Evolutionary conservation across 2,797 vertebrate species (phyloP).

Genomic region (Malurus splendens): DNA sequence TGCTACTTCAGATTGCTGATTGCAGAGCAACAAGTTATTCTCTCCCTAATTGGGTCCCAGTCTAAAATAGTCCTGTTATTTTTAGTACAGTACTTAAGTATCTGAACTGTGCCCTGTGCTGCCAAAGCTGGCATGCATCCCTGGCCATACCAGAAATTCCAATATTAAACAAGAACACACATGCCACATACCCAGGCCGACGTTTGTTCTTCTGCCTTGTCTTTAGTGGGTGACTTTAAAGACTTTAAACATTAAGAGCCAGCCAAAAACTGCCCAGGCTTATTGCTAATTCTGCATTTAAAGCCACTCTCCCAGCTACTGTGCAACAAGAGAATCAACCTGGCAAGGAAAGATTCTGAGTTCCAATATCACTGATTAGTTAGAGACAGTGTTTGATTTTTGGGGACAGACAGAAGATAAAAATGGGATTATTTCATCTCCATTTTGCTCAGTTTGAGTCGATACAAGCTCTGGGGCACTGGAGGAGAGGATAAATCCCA

Average conservation of each 20-base stretch:
- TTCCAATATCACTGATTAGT: background rate
- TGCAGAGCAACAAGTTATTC: slow-evolving; percentile 41
- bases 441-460: background rate
- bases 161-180: slow-evolving; percentile 50
- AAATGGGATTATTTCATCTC: background rate
- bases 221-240: slow-evolving; percentile 6
- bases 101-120: slow-evolving; percentile 61
- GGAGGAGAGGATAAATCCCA: background rate
- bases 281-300: background rate
- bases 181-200: slow-evolving; percentile 15
- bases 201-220: slow-evolving; percentile 26
- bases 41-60: slow-evolving; percentile 58
- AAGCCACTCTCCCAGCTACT: slow-evolving; percentile 24
- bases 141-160: slow-evolving; percentile 28
- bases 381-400: background rate
- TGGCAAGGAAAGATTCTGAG: background rate
- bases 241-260: slow-evolving; percentile 1
- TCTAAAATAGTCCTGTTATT: slow-evolving; percentile 72
- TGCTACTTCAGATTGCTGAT: slow-evolving; percentile 41
- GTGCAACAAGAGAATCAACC: background rate
- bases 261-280: slow-evolving; percentile 4
- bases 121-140: slow-evolving; percentile 12
- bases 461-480: background rate
- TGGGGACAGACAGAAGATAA: background rate
- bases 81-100: slow-evolving; percentile 66